phyloP scores from a whole-genome alignment of 2,888 invertebrate species.

The Caenorhabditis zanzibari region DNA sequence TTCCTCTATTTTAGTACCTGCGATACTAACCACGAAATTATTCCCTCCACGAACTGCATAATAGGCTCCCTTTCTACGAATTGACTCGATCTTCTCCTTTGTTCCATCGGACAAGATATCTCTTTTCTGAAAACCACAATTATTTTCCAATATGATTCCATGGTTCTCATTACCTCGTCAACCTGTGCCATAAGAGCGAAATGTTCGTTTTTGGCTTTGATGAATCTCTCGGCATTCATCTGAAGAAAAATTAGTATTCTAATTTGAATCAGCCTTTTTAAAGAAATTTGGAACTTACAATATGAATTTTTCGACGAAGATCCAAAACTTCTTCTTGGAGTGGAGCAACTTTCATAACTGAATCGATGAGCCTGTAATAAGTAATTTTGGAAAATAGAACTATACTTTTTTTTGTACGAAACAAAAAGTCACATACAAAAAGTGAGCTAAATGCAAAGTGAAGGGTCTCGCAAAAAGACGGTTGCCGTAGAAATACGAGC shows the following conservation, averaged over 20 bases:
- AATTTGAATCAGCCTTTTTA: neutral
- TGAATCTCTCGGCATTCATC: conserved; percentile 51
- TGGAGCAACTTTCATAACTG: conserved; percentile 28
- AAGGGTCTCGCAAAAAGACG: conserved; percentile 19
- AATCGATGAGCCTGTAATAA: neutral
- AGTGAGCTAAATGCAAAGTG: conserved; percentile 40
- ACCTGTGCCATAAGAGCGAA: neutral
- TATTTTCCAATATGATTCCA: neutral
- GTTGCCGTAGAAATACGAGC: conserved; percentile 47
- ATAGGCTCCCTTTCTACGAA: conserved; percentile 41
- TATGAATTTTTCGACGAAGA: conserved; percentile 46
- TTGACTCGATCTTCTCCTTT: conserved; percentile 7
- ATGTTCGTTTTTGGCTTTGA: conserved; percentile 11
- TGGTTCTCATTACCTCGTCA: neutral
- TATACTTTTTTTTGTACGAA: conserved; percentile 15
- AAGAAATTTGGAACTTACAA: conserved; percentile 15
- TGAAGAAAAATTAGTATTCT: conserved; percentile 1
- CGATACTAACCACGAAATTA: conserved; percentile 40
- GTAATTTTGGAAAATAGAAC: neutral
- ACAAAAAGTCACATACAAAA: conserved; percentile 53
- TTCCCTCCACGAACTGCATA: conserved; percentile 24
- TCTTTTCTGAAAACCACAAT: conserved; percentile 6
- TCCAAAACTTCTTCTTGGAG: conserved; percentile 32
- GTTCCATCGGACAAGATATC: neutral
- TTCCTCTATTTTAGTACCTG: too few relatives aligned